These are phyloP conservation scores for Harpalus rufipes DNA, from an alignment of 2,888 invertebrate genomes.

Conservation along the genomic window DNA sequence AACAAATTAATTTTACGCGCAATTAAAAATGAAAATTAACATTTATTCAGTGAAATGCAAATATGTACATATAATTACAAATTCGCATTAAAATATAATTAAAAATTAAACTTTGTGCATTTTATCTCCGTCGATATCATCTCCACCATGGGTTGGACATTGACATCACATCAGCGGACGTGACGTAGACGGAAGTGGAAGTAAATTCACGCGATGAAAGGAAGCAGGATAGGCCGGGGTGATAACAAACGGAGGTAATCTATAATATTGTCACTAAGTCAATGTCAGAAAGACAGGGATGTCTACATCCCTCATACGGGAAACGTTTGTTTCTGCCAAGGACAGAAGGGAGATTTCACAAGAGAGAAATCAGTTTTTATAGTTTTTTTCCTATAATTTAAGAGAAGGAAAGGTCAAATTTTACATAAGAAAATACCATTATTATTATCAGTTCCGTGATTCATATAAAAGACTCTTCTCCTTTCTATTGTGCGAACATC, in stretches of 20 bases:
- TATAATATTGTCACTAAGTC: slow-evolving; percentile 57
- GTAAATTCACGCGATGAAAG: slow-evolving; percentile 49
- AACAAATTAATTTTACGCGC: background rate
- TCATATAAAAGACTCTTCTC: no score
- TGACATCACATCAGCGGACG: background rate
- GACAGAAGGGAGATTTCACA: background rate
- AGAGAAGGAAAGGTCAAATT: background rate
- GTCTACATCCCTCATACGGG: slow-evolving; percentile 53
- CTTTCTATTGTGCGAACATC: no score
- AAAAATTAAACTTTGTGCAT: background rate
- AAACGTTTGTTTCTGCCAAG: slow-evolving; percentile 38
- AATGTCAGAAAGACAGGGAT: slow-evolving; percentile 37
- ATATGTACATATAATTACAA: background rate
- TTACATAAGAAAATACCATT: background rate
- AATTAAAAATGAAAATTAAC: background rate
- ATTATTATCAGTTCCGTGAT: background rate
- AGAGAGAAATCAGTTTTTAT: background rate
- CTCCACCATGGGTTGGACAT: background rate
- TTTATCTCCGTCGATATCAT: background rate
- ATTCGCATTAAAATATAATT: background rate
- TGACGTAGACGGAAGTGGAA: slow-evolving; percentile 44
- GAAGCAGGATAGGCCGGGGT: slow-evolving; percentile 19
- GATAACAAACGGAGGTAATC: slow-evolving; percentile 36
- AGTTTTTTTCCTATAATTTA: slow-evolving; percentile 3
- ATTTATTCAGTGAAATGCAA: background rate